Percentiles rank a stretch among this genome's conserved stretches.
These are phyloP conservation scores for Potamilus streckersoni DNA, from an alignment of 1,140 invertebrate species.

Conservation along the genomic window DNA sequence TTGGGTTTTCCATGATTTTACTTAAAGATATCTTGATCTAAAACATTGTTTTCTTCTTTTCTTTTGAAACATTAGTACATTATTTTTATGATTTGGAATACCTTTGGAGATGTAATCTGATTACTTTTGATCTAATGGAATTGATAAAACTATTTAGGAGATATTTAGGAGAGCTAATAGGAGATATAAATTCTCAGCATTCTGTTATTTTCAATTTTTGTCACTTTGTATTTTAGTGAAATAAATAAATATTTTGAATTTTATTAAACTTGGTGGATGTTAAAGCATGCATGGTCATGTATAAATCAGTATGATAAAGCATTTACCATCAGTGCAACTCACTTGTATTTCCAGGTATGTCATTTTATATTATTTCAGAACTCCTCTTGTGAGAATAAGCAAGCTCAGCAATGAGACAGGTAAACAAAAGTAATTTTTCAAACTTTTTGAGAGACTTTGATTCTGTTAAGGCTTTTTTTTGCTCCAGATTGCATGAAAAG, in stretches of 20 bases:
- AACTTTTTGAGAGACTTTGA: background rate
- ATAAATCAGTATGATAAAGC: background rate
- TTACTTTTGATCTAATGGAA: background rate
- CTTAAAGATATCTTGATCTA: no score
- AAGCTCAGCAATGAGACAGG: slow-evolving; percentile 67
- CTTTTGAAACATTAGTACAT: no score
- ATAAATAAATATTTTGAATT: no score
- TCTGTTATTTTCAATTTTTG: no score
- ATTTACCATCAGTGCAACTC: background rate
- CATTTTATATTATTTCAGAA: slow-evolving; percentile 44
- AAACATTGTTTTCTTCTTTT: no score
- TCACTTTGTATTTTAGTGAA: no score
- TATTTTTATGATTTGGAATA: no score
- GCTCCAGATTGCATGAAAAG: background rate
- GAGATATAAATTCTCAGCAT: no score
- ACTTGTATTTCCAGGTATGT: background rate
- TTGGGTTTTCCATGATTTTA: no score
- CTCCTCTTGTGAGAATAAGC: slow-evolving; percentile 65
- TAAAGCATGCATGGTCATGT: background rate
- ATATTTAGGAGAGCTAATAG: no score
- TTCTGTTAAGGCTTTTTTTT: background rate
- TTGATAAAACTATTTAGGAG: no score
- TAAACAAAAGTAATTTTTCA: slow-evolving; percentile 16
- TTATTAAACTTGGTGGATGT: background rate
- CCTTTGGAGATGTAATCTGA: no score